Evolutionary conservation across 2,797 vertebrate species (phyloP), one percentile per base, ranked within the genome.

Genomic region (Microchirus variegatus): DNA sequence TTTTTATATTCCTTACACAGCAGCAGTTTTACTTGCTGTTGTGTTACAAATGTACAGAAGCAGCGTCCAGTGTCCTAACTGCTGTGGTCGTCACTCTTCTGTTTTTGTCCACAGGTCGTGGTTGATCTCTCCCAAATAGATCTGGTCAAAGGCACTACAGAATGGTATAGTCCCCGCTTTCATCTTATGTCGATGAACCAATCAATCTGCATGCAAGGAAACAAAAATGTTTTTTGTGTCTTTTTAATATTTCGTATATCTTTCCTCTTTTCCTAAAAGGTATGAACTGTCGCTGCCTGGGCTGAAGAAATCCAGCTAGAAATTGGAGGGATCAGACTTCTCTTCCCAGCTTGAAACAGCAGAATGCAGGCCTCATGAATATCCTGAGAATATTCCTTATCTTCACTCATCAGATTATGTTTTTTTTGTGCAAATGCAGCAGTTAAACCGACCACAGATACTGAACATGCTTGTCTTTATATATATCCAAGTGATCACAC

Each of bases 111-210:
- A 19, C 89, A 99, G 97, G 93, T 96, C 40, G 58, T 92, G 78
- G 84, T 99, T 11, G 95, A 98, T 81, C 89, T 99, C 60, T 94
- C 95, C 12, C 91, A 92, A 78, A 59, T 95, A 63, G 95, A 99
- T 82, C 72, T 99, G 59, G 65, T 63, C 51, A 96, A 89, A 87
- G 95, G 97, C 13, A 83, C 93, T 81, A 93, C 94, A 52, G 90
- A 94, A 2, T 98, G 97, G 97, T 99, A 90, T 80, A 91, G 2
- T 1, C 1, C 3, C 2, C 0, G 12, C 5, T 63, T 66, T 44
- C 45, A 5, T 68, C 19, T 22, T 5, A 66, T 53, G 18, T 26
- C 3, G 5, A 18, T 49, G 9, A 59, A 44, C 0, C 11, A 10
- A 15, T 44, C 18, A 11, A 41, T 12, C 10, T 53, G 12, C 4